Base-by-base conservation (phyloP, 1,140 invertebrate genomes). In the Bicyclus anynana region DNA sequence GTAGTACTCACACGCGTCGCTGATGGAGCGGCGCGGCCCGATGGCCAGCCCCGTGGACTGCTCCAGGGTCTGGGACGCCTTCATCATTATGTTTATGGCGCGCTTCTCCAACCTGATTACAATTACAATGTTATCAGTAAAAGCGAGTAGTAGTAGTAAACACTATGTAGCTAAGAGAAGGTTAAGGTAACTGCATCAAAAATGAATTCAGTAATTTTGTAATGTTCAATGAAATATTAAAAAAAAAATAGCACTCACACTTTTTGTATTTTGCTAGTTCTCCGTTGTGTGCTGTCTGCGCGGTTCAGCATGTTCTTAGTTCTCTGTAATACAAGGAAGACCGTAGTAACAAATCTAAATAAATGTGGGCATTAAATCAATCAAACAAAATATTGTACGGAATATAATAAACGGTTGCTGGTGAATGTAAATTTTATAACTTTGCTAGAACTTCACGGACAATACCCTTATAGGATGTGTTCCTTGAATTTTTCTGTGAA, bases 51-150 rank as follows among this genome's bases (percentile, higher is more conserved):
- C 93, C 1, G 94, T 94, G 1, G 93, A 94, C 58, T 93, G 91
- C 77, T 94, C 94, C 35, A 94, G 75, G 9, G 94, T 95, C 72
- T 95, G 94, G 0, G 95, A 95, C 0, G 95, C 96, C 73, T 94
- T 95, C 72, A 95, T 87, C 65, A 97, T 90, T 90, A 97, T 94
- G 80, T 95, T 94, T 56, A 95, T 95, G 0, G 96, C 96, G 77
- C 96, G 95, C 66, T 95, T 95, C 69, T 97, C 95, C 44, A 96
- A 91, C 14, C 93, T 95, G 71, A 17, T 17, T 4, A 6, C 16
- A 89, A 70, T 26, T 18, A 6, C 5, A 50, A 21, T 20, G n/a
- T 38, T 42, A 42, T 21, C 0, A 18, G 2, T 18, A 56, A 37
- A 48, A 21, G 9, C 2, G n/a, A n/a, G n/a, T n/a, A n/a, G n/a